Evolutionary conservation across 1,140 invertebrate species (phyloP), one percentile per base, ranked within the genome.

Genomic region (Panonychus citri): DNA sequence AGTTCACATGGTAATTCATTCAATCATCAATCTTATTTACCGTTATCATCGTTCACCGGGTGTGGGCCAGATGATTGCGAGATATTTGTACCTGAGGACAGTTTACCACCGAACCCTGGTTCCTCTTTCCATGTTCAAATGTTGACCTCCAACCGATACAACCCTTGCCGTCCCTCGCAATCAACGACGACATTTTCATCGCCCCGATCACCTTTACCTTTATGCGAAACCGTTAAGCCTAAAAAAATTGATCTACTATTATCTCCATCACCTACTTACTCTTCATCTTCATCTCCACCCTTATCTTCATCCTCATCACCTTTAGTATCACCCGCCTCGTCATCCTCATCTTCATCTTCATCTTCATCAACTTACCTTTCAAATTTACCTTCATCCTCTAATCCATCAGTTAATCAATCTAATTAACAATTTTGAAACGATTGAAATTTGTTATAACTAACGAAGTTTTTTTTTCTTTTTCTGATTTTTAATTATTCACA

Each of bases 161-260:
- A 21, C 26, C 5, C 24, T 46, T 13, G 26, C 25, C 19, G n/a
- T 27, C 19, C 54, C 24, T 42, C n/a, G 5, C 21, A 46, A 19
- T 4, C 12, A 3, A 2, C n/a, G 13, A 21, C 27, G 15, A 46
- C n/a, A 28, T n/a, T 13, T 3, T 15, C 26, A 42, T 4, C 26
- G 15, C 24, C 34, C 3, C 17, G 21, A 42, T 2, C 26, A 2
- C 40, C 34, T 10, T 15, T 55, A 25, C 54, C 54, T 7, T 46
- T 55, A 34, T 55, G 54, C 24, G 54, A 55, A 46, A 46, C 54
- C 4, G 54, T 48, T 28, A 55, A 55, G 26, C 40, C 54, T 2
- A 42, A 55, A 46, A 39, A 42, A n/a, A 55, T 55, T 46, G 37
- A 55, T 30, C 13, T 55, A 34, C 12, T 34, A 34, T 12, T 34